A percentile compares a stretch with the other conserved stretches of the same genome.
phyloP scores from a whole-genome alignment of 2,888 invertebrate species.

The Limenitis camilla region DNA sequence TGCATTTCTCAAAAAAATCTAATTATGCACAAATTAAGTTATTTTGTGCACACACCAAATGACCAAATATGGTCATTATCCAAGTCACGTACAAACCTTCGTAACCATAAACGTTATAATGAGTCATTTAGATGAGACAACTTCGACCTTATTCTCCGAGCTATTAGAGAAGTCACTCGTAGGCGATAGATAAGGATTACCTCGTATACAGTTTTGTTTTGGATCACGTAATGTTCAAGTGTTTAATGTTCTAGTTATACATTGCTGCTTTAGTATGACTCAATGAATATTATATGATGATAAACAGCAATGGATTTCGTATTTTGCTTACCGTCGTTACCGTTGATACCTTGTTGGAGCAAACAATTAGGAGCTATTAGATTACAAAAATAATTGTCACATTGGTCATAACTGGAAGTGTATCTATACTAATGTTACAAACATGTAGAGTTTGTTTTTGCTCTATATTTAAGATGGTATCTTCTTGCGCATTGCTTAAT shows the following conservation, averaged over 20 bases:
- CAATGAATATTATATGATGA: background rate
- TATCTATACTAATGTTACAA: background rate
- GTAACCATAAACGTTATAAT: conserved; percentile 40
- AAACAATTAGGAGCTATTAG: background rate
- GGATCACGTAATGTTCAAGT: background rate
- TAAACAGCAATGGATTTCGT: background rate
- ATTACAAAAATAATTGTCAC: background rate
- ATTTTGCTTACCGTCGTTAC: background rate
- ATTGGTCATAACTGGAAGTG: background rate
- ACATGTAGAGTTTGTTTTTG: no score
- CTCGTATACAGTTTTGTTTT: conserved; percentile 23
- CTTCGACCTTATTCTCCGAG: conserved; percentile 35
- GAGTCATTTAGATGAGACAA: conserved; percentile 40
- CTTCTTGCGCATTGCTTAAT: no score
- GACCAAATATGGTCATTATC: conserved; percentile 47
- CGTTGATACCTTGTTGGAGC: background rate
- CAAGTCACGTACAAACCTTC: conserved; percentile 43
- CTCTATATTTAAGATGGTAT: no score
- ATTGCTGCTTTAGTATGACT: background rate
- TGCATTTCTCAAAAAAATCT: background rate
- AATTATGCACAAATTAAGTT: conserved; percentile 12
- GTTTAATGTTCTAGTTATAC: background rate
- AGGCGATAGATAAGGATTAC: conserved; percentile 56
- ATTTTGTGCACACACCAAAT: conserved; percentile 42
- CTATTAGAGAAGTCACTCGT: conserved; percentile 30